Evolutionary conservation across 2,113 vertebrate genomes (phyloP), one percentile per base, ranked within the genome.

Genomic region (Cheirogaleus medius): DNA sequence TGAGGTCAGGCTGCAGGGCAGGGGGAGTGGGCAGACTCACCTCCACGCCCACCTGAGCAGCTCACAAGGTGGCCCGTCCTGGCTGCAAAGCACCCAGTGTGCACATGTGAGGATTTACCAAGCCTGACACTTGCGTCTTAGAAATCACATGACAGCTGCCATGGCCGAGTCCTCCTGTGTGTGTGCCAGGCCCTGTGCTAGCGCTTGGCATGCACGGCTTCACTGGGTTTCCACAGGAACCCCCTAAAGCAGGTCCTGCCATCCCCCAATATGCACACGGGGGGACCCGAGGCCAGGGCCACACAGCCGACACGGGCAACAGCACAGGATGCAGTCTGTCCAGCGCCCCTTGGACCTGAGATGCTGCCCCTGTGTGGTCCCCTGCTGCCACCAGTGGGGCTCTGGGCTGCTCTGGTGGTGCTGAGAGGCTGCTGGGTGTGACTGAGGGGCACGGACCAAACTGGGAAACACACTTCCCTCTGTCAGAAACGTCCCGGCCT

Each of bases 141-240:
- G 18, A 49, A 71, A 44, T 27, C 34, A n/a, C 10, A 18, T 21
- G 49, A 23, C 32, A 54, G 34, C 39, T 18, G 39, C 86, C 25
- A 29, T 44, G 39, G 52, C 52, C 2, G 0, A 44, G 34, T 39
- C 20, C 4, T n/a, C 68, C 13, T 18, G 44, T 25, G 25, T 12
- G 14, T 8, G 84, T 0, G 25, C 63, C 63, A 10, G 37, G 47
- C 66, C 71, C 29, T 11, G 20, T 14, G 56, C 66, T 42, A 2
- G 58, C 0, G 34, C 66, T 58, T 32, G 3, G 17, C 1, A 0
- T 2, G 12, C 32, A 8, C 1, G 3, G 4, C 7, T 21, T n/a
- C 49, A 5, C 9, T 2, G 3, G 20, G 3, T 1, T 10, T 3
- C 52, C 39, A 8, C 66, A n/a, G 71, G 60, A 42, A 42, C 11